Percentiles rank a stretch among this genome's conserved stretches.
These are phyloP conservation scores for Drosophila subobscura DNA, from an alignment of 1,140 invertebrate genomes.

Conservation along the genomic window DNA sequence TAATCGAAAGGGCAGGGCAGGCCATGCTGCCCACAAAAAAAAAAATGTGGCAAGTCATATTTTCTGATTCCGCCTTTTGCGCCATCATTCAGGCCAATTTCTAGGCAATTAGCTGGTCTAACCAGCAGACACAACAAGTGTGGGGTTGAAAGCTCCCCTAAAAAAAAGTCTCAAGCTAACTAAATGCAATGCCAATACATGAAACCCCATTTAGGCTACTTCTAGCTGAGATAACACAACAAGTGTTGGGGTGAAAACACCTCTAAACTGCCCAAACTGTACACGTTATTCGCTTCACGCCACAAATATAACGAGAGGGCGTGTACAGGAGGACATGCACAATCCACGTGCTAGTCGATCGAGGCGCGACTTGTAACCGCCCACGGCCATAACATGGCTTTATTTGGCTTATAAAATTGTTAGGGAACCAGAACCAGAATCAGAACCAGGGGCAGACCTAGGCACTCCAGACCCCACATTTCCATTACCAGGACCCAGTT, in stretches of 20 bases:
- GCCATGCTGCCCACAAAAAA: not conserved
- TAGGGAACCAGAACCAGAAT: constrained; percentile 11
- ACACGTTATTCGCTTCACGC: too few relatives aligned
- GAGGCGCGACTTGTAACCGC: constrained; percentile 44
- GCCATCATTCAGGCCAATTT: constrained; percentile 49
- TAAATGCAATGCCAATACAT: too few relatives aligned
- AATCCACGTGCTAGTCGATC: constrained; percentile 19
- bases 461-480: too few relatives aligned
- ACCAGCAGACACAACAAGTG: not conserved
- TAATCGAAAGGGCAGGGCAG: constrained; percentile 26
- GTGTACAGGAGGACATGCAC: not conserved
- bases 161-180: too few relatives aligned
- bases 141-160: too few relatives aligned
- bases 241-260: too few relatives aligned
- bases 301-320: too few relatives aligned
- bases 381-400: constrained; percentile 71
- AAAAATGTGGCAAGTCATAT: constrained; percentile 40
- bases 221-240: too few relatives aligned
- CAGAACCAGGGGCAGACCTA: too few relatives aligned
- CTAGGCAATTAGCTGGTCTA: constrained; percentile 41
- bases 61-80: constrained; percentile 46
- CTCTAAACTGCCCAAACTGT: too few relatives aligned
- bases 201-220: too few relatives aligned
- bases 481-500: constrained; percentile 14
- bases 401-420: constrained; percentile 76